Percentiles rank a stretch among this genome's conserved stretches.
Evolutionary conservation across 1,140 invertebrate genomes (phyloP).

Genomic region (Dendrolimus punctatus): DNA sequence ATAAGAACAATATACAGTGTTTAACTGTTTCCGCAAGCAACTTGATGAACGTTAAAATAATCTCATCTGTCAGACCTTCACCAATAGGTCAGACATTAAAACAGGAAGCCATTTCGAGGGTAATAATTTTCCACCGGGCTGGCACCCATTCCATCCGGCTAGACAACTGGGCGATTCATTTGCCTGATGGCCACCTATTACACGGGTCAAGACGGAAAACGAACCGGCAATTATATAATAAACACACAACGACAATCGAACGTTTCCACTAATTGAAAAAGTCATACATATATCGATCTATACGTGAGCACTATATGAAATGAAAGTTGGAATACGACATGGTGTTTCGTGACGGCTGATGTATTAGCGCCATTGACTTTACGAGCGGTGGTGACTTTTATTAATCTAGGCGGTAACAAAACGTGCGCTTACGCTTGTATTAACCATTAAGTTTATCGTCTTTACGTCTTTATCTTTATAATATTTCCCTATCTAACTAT

Average conservation of each 20-base stretch:
- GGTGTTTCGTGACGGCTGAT: conserved; percentile 45
- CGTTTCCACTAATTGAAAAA: conserved; percentile 69
- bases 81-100: conserved; percentile 34
- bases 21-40: background rate
- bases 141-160: conserved; percentile 27
- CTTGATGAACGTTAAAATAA: conserved; percentile 21
- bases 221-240: conserved; percentile 65
- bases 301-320: conserved; percentile 62
- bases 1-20: background rate
- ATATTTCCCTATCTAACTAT: no score
- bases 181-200: conserved; percentile 62
- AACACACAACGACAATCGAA: conserved; percentile 62
- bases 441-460: conserved; percentile 22
- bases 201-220: conserved; percentile 65
- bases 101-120: conserved; percentile 43
- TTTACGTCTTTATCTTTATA: background rate
- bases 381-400: conserved; percentile 51
- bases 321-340: conserved; percentile 41
- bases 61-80: conserved; percentile 17
- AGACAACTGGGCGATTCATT: conserved; percentile 49
- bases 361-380: conserved; percentile 61
- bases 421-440: conserved; percentile 29
- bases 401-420: conserved; percentile 39
- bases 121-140: conserved; percentile 33
- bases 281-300: conserved; percentile 49